Evolutionary conservation across 2,113 vertebrate species (phyloP).

Genomic region (Acanthisitta chloris): DNA sequence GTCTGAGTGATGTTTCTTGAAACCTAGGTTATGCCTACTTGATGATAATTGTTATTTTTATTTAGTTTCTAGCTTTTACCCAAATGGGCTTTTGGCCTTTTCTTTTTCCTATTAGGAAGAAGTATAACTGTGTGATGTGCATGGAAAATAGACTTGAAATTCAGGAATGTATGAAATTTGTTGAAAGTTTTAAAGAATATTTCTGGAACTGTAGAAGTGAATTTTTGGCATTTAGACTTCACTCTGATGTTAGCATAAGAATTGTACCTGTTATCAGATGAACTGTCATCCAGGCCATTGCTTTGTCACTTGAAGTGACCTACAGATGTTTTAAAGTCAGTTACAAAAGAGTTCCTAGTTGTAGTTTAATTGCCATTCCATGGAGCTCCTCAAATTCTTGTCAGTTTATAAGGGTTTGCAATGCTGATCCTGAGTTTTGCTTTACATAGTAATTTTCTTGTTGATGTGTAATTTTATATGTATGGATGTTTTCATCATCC

Average conservation of each 20-base stretch:
- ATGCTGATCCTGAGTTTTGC: not conserved
- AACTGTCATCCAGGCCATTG: not conserved
- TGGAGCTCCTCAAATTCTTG: not conserved
- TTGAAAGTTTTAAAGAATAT: not conserved
- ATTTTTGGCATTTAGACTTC: not conserved
- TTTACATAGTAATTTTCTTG: not conserved
- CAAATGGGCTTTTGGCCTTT: not conserved
- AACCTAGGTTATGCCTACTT: not conserved
- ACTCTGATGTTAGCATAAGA: not conserved
- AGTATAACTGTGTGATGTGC: not conserved
- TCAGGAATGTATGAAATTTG: not conserved
- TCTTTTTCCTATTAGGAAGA: not conserved
- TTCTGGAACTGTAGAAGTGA: not conserved
- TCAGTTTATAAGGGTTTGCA: not conserved
- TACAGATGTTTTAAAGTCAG: not conserved
- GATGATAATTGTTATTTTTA: not conserved
- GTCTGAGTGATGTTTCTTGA: not conserved
- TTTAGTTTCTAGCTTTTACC: not conserved
- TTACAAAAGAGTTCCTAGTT: not conserved
- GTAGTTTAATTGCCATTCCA: not conserved
- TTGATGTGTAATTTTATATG: not conserved
- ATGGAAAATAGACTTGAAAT: not conserved
- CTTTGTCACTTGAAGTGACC: not conserved
- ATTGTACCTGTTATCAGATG: not conserved
- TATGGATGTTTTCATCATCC: not conserved